Base-by-base conservation (phyloP, 2,888 invertebrate genomes). In the Caenorhabditis imperialis region DNA sequence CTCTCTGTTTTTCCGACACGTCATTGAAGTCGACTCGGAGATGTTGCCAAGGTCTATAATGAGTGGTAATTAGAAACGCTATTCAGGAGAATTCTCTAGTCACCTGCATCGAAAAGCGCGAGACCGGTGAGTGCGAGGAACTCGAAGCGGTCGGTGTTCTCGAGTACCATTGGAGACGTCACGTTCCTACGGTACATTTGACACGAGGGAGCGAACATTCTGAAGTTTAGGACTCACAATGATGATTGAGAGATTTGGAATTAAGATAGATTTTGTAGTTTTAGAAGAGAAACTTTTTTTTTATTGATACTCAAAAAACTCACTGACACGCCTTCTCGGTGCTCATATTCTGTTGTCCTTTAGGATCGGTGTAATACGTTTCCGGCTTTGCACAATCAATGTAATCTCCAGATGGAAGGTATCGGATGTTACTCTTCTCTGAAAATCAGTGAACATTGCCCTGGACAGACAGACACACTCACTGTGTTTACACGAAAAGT, bases 401-500 rank as follows among this genome's bases (percentile, higher is more conserved):
- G 35, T 42, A 67, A 22, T 67, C 67, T 22, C 67, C 67, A 20
- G 57, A 67, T 20, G 67, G 67, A 7, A 67, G 16, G 14, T 44
- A 67, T 48, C 65, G 30, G 14, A 65, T 65, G 55, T 65, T 55
- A 23, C 55, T 65, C 22, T 55, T 38, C 35, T 55, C 65, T 65
- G 55, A 55, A 50, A 40, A n/a, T n/a, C n/a, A n/a, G n/a, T n/a
- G n/a, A n/a, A n/a, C n/a, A n/a, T n/a, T n/a, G n/a, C n/a, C n/a
- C n/a, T n/a, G n/a, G n/a, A n/a, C n/a, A n/a, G n/a, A n/a, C n/a
- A n/a, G n/a, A n/a, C n/a, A n/a, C n/a, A n/a, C 63, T 45, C 23
- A 63, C 63, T 63, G 30, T 63, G 54, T 20, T 63, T 63, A 3
- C 62, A 50, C 12, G 70, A 73, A 42, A 63, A 78, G 35, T 74